Evolutionary conservation across 2,113 vertebrate genomes (phyloP).

Genomic region (Etia nguti): DNA sequence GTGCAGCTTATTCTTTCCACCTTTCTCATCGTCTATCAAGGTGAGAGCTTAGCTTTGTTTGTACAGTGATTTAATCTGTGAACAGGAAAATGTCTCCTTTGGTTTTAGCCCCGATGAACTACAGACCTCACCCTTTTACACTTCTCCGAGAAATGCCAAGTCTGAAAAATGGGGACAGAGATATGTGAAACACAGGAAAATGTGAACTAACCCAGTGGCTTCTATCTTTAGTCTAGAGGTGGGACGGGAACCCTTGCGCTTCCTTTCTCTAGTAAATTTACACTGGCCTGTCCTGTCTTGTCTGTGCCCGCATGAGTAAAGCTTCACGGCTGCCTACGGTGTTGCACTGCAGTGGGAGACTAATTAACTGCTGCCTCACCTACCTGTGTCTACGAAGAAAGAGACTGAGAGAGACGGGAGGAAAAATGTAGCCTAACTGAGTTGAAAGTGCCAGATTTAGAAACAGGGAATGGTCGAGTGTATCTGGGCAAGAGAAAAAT

Average conservation of each 20-base stretch:
- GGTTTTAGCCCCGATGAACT: not conserved
- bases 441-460: not conserved
- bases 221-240: constrained; percentile 24
- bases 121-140: not conserved
- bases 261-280: constrained; percentile 20
- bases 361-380: constrained; percentile 29
- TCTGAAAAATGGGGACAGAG: not conserved
- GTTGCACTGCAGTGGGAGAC: not conserved
- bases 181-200: not conserved
- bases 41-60: not conserved
- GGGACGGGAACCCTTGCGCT: constrained; percentile 12
- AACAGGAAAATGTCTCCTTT: not conserved
- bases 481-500: not conserved
- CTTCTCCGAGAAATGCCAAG: not conserved
- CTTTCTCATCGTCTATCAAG: not conserved
- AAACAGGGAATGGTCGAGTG: not conserved
- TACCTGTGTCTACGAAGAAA: constrained; percentile 1
- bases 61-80: not conserved
- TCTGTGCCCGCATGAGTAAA: constrained; percentile 1
- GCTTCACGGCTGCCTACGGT: not conserved
- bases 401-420: not conserved
- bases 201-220: not conserved
- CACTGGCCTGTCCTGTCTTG: not conserved
- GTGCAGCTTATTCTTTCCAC: not conserved
- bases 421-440: not conserved